These are phyloP conservation scores for Tigriopus japonicus DNA, from an alignment of 1,140 invertebrate species.

Conservation along the genomic window DNA sequence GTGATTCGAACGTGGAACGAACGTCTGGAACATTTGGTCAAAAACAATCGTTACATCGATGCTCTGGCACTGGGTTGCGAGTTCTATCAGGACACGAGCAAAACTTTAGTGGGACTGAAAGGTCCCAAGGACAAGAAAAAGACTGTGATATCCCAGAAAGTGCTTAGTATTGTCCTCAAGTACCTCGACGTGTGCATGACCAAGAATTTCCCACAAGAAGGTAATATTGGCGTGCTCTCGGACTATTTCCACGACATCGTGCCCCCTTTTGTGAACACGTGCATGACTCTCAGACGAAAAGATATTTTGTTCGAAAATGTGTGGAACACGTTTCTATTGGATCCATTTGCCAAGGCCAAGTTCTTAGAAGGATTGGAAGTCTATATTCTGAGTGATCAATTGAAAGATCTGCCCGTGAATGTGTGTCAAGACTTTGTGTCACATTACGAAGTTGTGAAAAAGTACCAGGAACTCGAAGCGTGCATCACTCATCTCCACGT, in stretches of 20 bases:
- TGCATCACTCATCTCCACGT: conserved; percentile 63
- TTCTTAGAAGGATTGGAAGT: conserved; percentile 37
- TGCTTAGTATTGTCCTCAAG: conserved; percentile 18
- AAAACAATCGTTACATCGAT: conserved; percentile 34
- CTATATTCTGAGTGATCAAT: conserved; percentile 32
- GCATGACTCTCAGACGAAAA: conserved; percentile 19
- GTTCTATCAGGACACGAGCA: conserved; percentile 46
- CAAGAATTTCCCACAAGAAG: conserved; percentile 19
- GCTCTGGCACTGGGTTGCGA: conserved; percentile 42
- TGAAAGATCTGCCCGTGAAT: conserved; percentile 32
- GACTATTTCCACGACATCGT: conserved; percentile 21
- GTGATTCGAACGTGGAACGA: conserved; percentile 65
- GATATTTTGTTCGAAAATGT: conserved; percentile 31
- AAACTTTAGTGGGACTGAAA: conserved; percentile 39
- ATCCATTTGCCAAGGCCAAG: conserved; percentile 22
- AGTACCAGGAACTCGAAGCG: conserved; percentile 46
- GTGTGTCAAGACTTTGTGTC: conserved; percentile 29
- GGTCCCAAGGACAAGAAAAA: conserved; percentile 36
- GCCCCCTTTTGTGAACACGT: conserved; percentile 20
- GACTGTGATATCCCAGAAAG: conserved; percentile 36
- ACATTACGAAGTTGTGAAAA: conserved; percentile 29
- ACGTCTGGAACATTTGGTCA: conserved; percentile 44
- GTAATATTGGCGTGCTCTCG: conserved; percentile 19
- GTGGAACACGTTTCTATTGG: conserved; percentile 26
- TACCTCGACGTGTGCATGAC: conserved; percentile 21